These are phyloP conservation scores for Triplophysa rosa DNA, from an alignment of 2,113 vertebrate species.

Conservation along the genomic window DNA sequence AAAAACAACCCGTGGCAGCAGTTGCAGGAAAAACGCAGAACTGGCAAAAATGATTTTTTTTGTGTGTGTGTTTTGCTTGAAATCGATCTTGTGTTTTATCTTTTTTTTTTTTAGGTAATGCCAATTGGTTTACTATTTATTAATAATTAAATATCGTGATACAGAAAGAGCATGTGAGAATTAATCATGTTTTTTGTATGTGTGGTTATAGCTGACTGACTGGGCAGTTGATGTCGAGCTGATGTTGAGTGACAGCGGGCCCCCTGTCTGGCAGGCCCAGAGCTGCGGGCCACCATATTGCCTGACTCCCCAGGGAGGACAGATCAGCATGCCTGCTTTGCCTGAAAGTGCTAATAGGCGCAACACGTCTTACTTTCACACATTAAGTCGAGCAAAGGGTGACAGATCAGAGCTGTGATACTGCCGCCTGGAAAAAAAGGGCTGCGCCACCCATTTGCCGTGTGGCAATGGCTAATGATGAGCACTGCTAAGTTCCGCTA, in stretches of 20 bases:
- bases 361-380: conserved; percentile 88
- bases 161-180: background rate
- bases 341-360: conserved; percentile 85
- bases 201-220: conserved; percentile 55
- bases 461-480: conserved; percentile 65
- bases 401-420: conserved; percentile 84
- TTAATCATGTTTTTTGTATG: conserved; percentile 9
- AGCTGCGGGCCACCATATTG: conserved; percentile 81
- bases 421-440: conserved; percentile 72
- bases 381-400: conserved; percentile 82
- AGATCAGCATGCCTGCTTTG: conserved; percentile 79
- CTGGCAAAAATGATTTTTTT: no score
- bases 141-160: background rate
- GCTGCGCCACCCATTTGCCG: conserved; percentile 65
- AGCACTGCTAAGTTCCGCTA: conserved; percentile 61
- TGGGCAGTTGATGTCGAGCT: conserved; percentile 57
- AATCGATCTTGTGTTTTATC: no score
- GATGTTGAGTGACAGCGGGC: conserved; percentile 81
- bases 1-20: no score
- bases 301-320: conserved; percentile 73
- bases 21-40: no score
- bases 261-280: conserved; percentile 72
- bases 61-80: no score
- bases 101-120: no score
- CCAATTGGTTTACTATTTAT: no score